Base-by-base conservation (phyloP, 2,797 vertebrate genomes). In the Sitta carolinensis region DNA sequence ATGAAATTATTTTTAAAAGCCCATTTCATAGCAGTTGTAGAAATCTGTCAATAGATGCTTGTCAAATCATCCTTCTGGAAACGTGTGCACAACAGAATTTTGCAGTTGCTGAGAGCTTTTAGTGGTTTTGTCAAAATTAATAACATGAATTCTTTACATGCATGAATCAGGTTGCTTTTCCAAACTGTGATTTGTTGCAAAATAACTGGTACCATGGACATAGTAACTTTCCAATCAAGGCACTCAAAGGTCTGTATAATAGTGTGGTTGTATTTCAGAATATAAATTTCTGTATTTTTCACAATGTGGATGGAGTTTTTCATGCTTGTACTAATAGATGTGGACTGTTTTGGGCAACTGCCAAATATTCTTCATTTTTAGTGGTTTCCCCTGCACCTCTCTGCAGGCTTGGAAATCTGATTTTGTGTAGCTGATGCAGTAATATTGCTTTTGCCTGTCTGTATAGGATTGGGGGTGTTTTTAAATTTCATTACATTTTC, bases 21-120 rank as follows among this genome's bases (percentile, higher is more conserved):
- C 14, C 1, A 0, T 79, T 95, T 84, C 43, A 34, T 29, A 84
- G 11, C 15, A 73, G 55, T 67, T 70, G 23, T 57, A 92, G 79
- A 77, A 77, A 77, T 66, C 75, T 90, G 74, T 89, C 68, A 92
- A 55, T 92, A 84, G 27, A 42, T 80, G 54, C 30, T 77, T 94
- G 40, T 95, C 75, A 74, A 17, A 51, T 87, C 32, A 64, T 48
- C 72, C 54, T 84, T 67, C 70, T 89, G 81, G 54, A 62, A 92
- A 68, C 42, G 16, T 67, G 45, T 54, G 91, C 23, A 16, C 50
- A 80, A 77, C 8, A 77, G 58, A 62, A 72, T 89, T 92, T 80
- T 89, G 62, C 54, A 80, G 32, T 57, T 83, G 54, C 50, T 51
- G 62, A 68, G 13, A 4, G 2, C 5, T 75, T 50, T 54, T 29